phyloP scores from a whole-genome alignment of 2,888 invertebrate genomes.

The Eurytoma adleriae region DNA sequence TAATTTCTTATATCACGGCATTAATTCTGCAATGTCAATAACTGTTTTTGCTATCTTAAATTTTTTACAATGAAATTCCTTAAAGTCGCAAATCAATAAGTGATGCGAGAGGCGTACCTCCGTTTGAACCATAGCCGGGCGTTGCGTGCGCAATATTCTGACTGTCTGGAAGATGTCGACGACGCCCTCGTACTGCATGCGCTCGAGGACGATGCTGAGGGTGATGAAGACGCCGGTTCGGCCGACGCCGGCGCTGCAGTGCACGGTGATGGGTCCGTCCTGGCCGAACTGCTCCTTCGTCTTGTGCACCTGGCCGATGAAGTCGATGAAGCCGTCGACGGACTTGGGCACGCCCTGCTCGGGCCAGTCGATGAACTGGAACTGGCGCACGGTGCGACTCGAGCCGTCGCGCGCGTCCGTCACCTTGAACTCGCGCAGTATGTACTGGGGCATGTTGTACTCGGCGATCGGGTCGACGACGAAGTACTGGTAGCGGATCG shows the following conservation, averaged over 20 bases:
- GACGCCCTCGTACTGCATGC: constrained; percentile 99
- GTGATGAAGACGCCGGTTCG: constrained; percentile 99
- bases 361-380: constrained; percentile 98
- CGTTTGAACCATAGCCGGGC: constrained; percentile 99
- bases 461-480: constrained; percentile 99
- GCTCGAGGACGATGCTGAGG: constrained; percentile 96
- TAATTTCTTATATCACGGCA: no score
- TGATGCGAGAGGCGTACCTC: constrained; percentile 82
- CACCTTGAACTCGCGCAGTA: constrained; percentile 98
- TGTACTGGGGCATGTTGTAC: constrained; percentile 99
- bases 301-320: constrained; percentile 99
- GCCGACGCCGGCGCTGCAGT: constrained; percentile 97
- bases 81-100: neutral
- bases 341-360: constrained; percentile 98
- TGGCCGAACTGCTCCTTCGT: constrained; percentile 99
- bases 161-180: constrained; percentile 99
- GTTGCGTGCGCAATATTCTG: constrained; percentile 97
- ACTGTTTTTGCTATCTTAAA: neutral
- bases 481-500: constrained; percentile 97
- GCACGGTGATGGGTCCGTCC: constrained; percentile 99
- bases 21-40: no score
- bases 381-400: constrained; percentile 95
- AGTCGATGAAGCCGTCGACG: constrained; percentile 99
- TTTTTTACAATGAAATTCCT: neutral
- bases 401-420: constrained; percentile 98